A percentile compares a stretch with the other conserved stretches of the same genome.
These are phyloP conservation scores for Sitodiplosis mosellana DNA, from an alignment of 1,140 invertebrate genomes.

Conservation along the genomic window DNA sequence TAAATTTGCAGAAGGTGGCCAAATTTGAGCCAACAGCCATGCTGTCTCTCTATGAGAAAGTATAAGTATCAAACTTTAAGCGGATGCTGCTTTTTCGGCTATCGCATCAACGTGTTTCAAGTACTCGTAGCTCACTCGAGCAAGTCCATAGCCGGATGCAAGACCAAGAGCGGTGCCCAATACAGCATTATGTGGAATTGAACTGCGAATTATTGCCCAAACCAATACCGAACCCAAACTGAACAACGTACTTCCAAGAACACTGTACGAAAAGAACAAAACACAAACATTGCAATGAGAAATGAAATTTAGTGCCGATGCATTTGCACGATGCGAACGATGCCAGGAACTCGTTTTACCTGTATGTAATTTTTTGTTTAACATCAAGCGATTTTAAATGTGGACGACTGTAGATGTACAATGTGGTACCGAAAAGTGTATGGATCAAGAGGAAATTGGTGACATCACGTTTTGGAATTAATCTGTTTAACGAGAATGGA, in stretches of 20 bases:
- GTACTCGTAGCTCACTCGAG: constrained; percentile 40
- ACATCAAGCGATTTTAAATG: constrained; percentile 29
- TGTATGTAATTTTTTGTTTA: constrained; percentile 29
- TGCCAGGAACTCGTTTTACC: constrained; percentile 19
- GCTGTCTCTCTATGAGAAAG: no score
- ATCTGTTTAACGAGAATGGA: constrained; percentile 27
- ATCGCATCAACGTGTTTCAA: constrained; percentile 5
- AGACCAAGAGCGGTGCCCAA: constrained; percentile 37
- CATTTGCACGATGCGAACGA: constrained; percentile 3
- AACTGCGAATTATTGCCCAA: constrained; percentile 47
- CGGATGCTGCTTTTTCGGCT: no score
- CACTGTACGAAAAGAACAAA: constrained; percentile 26
- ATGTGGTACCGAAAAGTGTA: constrained; percentile 35
- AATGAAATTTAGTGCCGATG: not conserved
- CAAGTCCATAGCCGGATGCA: constrained; percentile 33
- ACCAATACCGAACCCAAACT: constrained; percentile 51
- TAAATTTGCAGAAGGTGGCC: no score
- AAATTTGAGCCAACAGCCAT: no score
- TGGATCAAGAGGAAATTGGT: constrained; percentile 36
- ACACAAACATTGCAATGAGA: not conserved
- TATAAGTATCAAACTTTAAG: no score
- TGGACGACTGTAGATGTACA: constrained; percentile 42
- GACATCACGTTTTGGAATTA: constrained; percentile 35
- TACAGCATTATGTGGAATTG: constrained; percentile 39
- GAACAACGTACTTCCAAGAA: constrained; percentile 42